Base-by-base conservation (phyloP, 2,113 vertebrate genomes). In the Mellivora capensis region DNA sequence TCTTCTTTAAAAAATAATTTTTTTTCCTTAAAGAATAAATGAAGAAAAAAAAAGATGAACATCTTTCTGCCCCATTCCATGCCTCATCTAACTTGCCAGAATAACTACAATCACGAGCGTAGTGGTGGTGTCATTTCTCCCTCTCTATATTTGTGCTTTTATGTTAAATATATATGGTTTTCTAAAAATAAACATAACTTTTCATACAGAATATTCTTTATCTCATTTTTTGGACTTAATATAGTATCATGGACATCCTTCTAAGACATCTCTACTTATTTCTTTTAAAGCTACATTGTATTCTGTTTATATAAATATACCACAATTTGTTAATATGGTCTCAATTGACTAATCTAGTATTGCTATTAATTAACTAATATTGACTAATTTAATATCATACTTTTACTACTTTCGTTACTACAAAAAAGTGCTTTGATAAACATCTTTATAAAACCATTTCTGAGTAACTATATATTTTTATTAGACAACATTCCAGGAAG, bases 401-500 rank as follows among this genome's bases (percentile, higher is more conserved):
- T 67, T 37, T 37, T 4, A 69, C 18, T 71, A 67, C 17, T 90
- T 90, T 81, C 94, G 27, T 92, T 93, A 93, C 64, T 72, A 91
- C 23, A 91, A 83, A 95, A 90, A 95, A 47, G 81, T 54, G 17
- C 39, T 93, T 90, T 29, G 20, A n/a, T 83, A 87, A 82, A 21
- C 31, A 52, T 76, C 27, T 76, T 93, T 90, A 49, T 21, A 61
- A 91, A 90, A 87, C 57, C 3, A 89, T 79, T 42, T 72, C 80
- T 77, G 4, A 47, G 20, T 79, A 74, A 91, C 49, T 82, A 84
- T 59, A 87, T n/a, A 69, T 67, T 97, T 96, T 87, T 93, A 81
- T 54, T 85, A 96, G 11, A 79, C 27, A 79, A 79, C 52, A 71
- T 54, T 85, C 90, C 52, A 79, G 21, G 39, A 95, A 91, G 47